A percentile compares a stretch with the other conserved stretches of the same genome.
phyloP scores from a whole-genome alignment of 92 coral and sea anemone genomes.

The Actinernus sp. region DNA sequence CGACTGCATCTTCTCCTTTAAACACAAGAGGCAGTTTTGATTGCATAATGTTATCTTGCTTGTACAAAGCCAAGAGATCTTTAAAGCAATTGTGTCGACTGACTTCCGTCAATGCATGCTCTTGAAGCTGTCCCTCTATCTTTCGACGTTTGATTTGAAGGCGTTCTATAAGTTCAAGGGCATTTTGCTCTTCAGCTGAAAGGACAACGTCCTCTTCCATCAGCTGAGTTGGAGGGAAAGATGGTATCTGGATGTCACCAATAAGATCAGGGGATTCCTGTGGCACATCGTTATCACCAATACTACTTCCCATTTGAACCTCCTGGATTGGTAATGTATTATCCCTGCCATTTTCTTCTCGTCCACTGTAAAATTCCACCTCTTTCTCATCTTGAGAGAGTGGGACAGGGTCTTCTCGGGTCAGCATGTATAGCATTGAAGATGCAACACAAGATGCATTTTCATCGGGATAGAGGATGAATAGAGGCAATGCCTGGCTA shows the following conservation, averaged over 20 bases:
- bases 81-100: constrained; percentile 28
- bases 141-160: constrained; percentile 9
- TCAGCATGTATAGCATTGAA: constrained; percentile 17
- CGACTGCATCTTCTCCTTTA: constrained; percentile 49
- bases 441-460: constrained; percentile 8
- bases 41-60: constrained; percentile 5
- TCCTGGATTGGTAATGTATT: not conserved
- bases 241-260: not conserved
- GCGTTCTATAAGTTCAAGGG: constrained; percentile 8
- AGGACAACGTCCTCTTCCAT: constrained; percentile 12
- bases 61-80: constrained; percentile 25
- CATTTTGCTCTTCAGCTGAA: constrained; percentile 9
- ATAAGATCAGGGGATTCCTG: not conserved
- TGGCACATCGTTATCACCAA: not conserved
- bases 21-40: constrained; percentile 23
- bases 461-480: constrained; percentile 27
- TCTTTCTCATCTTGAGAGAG: constrained; percentile 7
- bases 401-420: constrained; percentile 7
- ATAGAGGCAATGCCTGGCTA: not conserved
- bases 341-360: constrained; percentile 4
- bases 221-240: constrained; percentile 1
- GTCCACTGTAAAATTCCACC: constrained; percentile 17
- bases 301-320: not conserved
- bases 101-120: not conserved
- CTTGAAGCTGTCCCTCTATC: not conserved